Base-by-base conservation (phyloP, 1,140 invertebrate species). In the Belonocnema kinseyi region DNA sequence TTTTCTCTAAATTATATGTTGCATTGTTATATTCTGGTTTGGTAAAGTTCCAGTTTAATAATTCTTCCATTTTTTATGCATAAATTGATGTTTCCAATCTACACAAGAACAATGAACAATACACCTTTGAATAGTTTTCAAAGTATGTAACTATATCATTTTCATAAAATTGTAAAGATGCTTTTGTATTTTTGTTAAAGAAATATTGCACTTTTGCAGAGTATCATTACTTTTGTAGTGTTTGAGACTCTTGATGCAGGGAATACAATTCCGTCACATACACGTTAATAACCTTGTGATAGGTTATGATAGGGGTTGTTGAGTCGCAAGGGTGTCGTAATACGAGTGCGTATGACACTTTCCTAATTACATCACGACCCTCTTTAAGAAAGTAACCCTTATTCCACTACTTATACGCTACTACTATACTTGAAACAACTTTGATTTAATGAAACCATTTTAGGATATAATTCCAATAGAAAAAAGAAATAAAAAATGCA, bases 271-370 rank as follows among this genome's bases (percentile, higher is more conserved):
- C 40, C 46, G 13, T 3, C 14, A 74, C 33, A 16, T 11, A 66
- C 40, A 40, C 56, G 26, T 66, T 75, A 82, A 79, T 80, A 82
- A 77, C 77, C 40, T 56, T 50, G 56, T 66, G 76, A 58, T 52
- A 78, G 78, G 58, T 83, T 79, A 80, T 82, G 80, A 81, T 82
- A 83, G 81, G 73, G 82, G 83, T 81, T 86, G 77, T 80, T 66
- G 71, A 81, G 58, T 78, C 72, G 5, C 70, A 77, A 80, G 80
- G 80, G 79, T 80, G 80, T 81, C 77, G 21, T 70, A 81, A 82
- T 86, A 74, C 77, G 88, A 86, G 84, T 88, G 88, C 83, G 81
- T 80, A 80, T 88, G 88, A 89, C 88, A 89, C 86, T 87, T 89
- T 85, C 85, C 85, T 89, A 89, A 89, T 89, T 89, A 85, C 85